Evolutionary conservation across 2,888 invertebrate species (phyloP).

Genomic region (Mylabris sibirica): DNA sequence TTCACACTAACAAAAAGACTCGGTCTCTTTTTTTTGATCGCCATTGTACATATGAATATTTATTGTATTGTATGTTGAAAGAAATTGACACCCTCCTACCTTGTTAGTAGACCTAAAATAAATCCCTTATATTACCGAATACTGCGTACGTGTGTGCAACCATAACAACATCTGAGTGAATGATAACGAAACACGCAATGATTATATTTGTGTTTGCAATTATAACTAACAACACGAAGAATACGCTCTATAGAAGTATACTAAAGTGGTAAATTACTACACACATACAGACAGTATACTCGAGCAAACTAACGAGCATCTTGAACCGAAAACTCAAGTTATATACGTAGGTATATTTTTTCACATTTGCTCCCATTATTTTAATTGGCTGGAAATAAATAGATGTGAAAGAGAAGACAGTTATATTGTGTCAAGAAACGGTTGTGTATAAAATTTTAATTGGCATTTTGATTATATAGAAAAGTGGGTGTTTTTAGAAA

Average conservation of each 20-base stretch:
- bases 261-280: constrained; percentile 23
- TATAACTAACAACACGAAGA: constrained; percentile 18
- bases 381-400: background rate
- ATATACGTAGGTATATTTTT: too few relatives aligned
- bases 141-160: constrained; percentile 22
- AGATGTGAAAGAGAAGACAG: too few relatives aligned
- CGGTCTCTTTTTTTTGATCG: too few relatives aligned
- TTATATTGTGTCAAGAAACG: too few relatives aligned
- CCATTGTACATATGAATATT: constrained; percentile 18
- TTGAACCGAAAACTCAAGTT: background rate
- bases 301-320: constrained; percentile 1
- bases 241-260: constrained; percentile 24
- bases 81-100: constrained; percentile 12
- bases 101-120: background rate
- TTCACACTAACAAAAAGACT: too few relatives aligned
- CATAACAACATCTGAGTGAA: constrained; percentile 30
- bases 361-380: background rate
- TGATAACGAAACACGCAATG: constrained; percentile 26
- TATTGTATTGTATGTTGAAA: constrained; percentile 20
- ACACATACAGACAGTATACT: background rate
- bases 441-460: background rate
- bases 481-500: background rate
- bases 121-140: constrained; percentile 23
- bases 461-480: background rate
- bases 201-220: constrained; percentile 23